Percentiles rank a stretch among this genome's conserved stretches.
Evolutionary conservation across 92 coral and sea anemone species (phyloP).

Genomic region (Zoanthus sansibaricus): DNA sequence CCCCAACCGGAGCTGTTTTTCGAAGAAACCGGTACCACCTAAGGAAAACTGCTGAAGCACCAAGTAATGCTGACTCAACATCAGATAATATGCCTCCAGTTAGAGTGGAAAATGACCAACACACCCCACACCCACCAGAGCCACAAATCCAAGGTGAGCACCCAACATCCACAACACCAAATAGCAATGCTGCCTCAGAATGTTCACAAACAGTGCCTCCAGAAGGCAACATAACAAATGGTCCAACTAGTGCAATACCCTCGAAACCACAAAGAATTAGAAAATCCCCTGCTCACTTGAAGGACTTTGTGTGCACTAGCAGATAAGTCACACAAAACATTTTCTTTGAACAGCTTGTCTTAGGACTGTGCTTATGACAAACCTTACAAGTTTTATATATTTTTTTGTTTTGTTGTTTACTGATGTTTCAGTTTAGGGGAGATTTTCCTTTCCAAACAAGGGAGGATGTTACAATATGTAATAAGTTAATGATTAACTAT

Average conservation of each 20-base stretch:
- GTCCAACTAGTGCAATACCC: no score
- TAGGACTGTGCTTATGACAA: no score
- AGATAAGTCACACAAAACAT: no score
- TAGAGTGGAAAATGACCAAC: not conserved
- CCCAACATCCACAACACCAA: slow-evolving; percentile 1
- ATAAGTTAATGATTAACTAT: no score
- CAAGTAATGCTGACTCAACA: not conserved
- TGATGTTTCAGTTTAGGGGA: no score
- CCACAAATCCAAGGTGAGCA: not conserved
- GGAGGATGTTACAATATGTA: no score
- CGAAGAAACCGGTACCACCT: slow-evolving; percentile 50
- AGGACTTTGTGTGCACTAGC: slow-evolving; percentile 19
- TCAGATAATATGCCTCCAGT: not conserved
- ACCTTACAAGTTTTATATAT: no score
- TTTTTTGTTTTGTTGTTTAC: no score
- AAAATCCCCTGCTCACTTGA: slow-evolving; percentile 13
- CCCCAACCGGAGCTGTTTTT: slow-evolving; percentile 39
- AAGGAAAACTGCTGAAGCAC: slow-evolving; percentile 27
- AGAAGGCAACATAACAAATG: no score
- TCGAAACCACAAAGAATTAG: not conserved
- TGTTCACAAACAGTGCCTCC: not conserved
- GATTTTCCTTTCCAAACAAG: no score
- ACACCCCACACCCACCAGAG: not conserved
- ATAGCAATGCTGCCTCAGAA: not conserved
- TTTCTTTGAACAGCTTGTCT: no score